A percentile compares a stretch with the other conserved stretches of the same genome.
Conservation (phyloP, 2,888 invertebrate species). For the Brachypterus glaber region DNA sequence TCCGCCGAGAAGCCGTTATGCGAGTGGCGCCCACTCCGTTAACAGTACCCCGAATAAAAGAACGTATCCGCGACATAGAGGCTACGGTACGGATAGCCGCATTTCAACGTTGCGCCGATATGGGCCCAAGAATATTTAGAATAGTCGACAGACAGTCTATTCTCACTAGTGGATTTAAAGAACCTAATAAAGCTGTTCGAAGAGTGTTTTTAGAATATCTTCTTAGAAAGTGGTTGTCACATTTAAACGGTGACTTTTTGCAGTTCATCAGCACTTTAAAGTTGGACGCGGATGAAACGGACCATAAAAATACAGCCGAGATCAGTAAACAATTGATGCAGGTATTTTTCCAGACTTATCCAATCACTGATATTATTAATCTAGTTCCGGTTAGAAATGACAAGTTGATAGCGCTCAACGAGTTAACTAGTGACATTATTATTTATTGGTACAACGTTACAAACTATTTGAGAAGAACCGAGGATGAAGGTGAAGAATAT, state of each 20-base stretch:
- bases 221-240: constrained; percentile 67
- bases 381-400: constrained; percentile 37
- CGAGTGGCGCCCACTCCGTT: constrained; percentile 24
- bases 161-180: constrained; percentile 54
- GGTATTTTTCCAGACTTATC: constrained; percentile 43
- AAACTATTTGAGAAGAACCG: constrained; percentile 37
- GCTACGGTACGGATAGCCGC: constrained; percentile 59
- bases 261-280: constrained; percentile 63
- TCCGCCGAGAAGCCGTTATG: constrained; percentile 35
- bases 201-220: constrained; percentile 44
- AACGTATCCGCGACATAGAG: constrained; percentile 66
- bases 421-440: constrained; percentile 40
- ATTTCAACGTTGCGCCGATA: constrained; percentile 32
- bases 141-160: constrained; percentile 56
- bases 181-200: constrained; percentile 46
- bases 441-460: constrained; percentile 49
- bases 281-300: constrained; percentile 55
- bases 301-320: constrained; percentile 50
- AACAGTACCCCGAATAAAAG: constrained; percentile 37
- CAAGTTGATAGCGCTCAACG: constrained; percentile 39
- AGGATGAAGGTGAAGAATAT: constrained; percentile 38
- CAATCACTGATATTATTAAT: constrained; percentile 34
- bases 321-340: constrained; percentile 45
- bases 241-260: constrained; percentile 59
- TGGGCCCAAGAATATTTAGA: constrained; percentile 39